Evolutionary conservation across 2,113 vertebrate species (phyloP), one percentile per base, ranked within the genome.

Genomic region (Pterophyllum scalare): DNA sequence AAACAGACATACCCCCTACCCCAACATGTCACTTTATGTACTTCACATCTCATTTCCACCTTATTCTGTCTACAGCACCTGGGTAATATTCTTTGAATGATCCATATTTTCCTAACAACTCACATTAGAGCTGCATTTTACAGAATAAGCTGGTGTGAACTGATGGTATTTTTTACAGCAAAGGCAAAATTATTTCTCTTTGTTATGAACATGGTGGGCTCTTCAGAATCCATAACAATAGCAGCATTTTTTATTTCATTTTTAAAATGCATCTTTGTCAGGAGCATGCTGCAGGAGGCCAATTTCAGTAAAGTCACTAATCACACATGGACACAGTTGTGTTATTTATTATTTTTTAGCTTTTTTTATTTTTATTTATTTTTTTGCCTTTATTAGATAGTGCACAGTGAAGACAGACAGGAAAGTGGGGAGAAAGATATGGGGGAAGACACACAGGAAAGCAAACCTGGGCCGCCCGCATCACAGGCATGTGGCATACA

Each of bases 271-370:
- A 75, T 59, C 43, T 38, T 80, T 88, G 49, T 77, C 57, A 59
- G 31, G 14, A 81, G 49, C 54, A 38, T 61, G 43, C 79, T 6
- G 6, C n/a, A 62, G 57, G 62, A 60, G 76, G 65, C 83, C 40
- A 75, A 77, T 87, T 79, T 77, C 67, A 82, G 22, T 72, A 58
- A 65, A 35, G 65, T 67, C 64, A 20, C 57, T 83, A 81, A 84
- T 81, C 67, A 17, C 20, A 75, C 17, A 49, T 43, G 15, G 57
- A 43, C 59, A 35, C 58, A 56, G 19, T 75, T 65, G 15, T 33
- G 31, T 33, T 33, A 31, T 31, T 31, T 31, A 31, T 31, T 31
- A n/a, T n/a, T n/a, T n/a, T n/a, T n/a, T n/a, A n/a, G 28, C 4
- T 28, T 28, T 28, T 28, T 28, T 7, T 33, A 6, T 33, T 33